Evolutionary conservation across 2,797 vertebrate species (phyloP), one percentile per base, ranked within the genome.

Genomic region (Onychomys torridus): DNA sequence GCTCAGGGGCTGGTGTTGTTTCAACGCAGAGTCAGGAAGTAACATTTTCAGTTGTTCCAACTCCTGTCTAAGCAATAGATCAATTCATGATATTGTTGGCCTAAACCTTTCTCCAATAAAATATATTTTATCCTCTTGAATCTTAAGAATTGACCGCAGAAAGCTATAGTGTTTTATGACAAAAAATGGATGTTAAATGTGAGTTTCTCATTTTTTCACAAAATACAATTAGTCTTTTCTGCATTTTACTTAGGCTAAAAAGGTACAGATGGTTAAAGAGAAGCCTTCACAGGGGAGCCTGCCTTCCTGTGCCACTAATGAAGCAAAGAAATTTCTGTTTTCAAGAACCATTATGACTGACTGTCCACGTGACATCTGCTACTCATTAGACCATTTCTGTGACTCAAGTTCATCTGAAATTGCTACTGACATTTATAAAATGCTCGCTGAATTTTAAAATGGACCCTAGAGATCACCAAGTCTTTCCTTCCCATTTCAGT

Each of bases 31-130:
- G 63, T 57, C 69, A 93, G 93, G 94, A 96, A 95, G 90, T 97
- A 97, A 96, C 98, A 98, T 98, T 98, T 98, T 98, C 97, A 78
- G 90, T 98, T 98, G 98, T 98, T 98, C 98, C 97, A 98, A 98
- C 97, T 98, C 98, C 97, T 98, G 94, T 97, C 96, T 96, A 97
- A 97, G 97, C 94, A 97, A 95, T 95, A 98, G 96, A 98, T 98
- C 98, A 98, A 98, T 98, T 98, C 98, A 98, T 98, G 98, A 98
- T 98, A 98, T 96, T 93, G 96, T 97, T 98, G 97, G 96, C 97
- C 97, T 98, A 95, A 89, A 96, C 93, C 96, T 97, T 97, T 97
- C 98, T 97, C 98, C 79, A 96, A 93, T 97, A 98, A 98, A 98
- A 98, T 98, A 90, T 97, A 98, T 98, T 98, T 98, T 98, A 98